Evolutionary conservation across 2,113 vertebrate genomes (phyloP).

Genomic region (Glaucidium brasilianum): DNA sequence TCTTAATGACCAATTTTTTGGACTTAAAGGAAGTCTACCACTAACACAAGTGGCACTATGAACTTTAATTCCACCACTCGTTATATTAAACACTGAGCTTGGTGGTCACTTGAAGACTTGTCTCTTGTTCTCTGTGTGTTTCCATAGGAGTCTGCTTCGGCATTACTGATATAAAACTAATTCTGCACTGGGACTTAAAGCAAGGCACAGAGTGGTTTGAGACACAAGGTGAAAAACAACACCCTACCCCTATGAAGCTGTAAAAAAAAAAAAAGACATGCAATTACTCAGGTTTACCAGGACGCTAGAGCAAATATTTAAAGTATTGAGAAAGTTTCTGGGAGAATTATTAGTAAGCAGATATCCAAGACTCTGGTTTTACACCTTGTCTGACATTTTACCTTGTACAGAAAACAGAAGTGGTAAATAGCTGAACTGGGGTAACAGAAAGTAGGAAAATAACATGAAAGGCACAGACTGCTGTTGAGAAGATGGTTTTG

Average conservation of each 20-base stretch:
- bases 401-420: neutral
- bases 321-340: neutral
- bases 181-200: neutral
- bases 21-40: neutral
- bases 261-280: neutral
- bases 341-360: neutral
- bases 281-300: neutral
- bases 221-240: neutral
- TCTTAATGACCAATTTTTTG: slow-evolving; percentile 14
- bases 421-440: neutral
- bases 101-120: neutral
- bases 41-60: neutral
- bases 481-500: neutral
- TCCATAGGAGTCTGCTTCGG: neutral
- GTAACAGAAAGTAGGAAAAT: neutral
- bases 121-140: neutral
- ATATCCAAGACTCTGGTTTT: neutral
- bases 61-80: slow-evolving; percentile 4
- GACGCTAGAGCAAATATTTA: neutral
- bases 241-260: neutral
- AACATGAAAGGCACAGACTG: neutral
- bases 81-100: neutral
- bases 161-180: neutral
- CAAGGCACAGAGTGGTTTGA: neutral
- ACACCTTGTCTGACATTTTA: neutral